Evolutionary conservation across 2,797 vertebrate genomes (phyloP), one percentile per base, ranked within the genome.

Genomic region (Ara ararauna): DNA sequence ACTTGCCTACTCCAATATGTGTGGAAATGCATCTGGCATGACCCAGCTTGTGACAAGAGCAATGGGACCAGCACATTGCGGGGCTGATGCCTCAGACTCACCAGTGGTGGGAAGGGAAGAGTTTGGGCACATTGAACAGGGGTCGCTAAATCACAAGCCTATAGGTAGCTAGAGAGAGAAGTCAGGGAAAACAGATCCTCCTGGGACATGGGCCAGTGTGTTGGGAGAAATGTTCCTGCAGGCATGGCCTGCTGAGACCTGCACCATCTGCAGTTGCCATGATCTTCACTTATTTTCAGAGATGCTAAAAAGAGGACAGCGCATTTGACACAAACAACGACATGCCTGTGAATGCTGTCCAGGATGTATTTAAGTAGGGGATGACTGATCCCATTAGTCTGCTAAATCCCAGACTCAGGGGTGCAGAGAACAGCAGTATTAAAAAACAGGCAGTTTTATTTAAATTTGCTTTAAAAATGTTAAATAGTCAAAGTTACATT

Each of bases 311-410:
- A 87, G 70, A 61, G 60, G 11, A 47, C 26, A 34, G 67, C 1
- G 1, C 34, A 27, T 66, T 89, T 82, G 78, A 89, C 81, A 82
- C 87, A 94, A 94, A 93, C 74, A 87, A 65, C 1, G 1, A 62
- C 91, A 96, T 93, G 92, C 91, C 85, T 93, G 67, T 68, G 45
- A 87, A 42, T 50, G 77, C 30, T 85, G 77, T 36, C 77, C 95
- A 96, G 96, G 96, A 97, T 95, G 93, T 89, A 38, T 93, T 95
- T 95, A 95, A 96, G 94, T 40, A 89, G 95, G 88, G 75, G 93
- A 90, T 96, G 96, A 97, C 90, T 87, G 96, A 97, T 95, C 93
- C 81, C 88, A 91, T 95, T 94, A 96, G 94, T 18, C 88, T 94
- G 95, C 77, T 94, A 96, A 95, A 95, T 66, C 90, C 90, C 95